Conservation (phyloP, 1,140 invertebrate genomes). For the Tenebrio molitor region DNA sequence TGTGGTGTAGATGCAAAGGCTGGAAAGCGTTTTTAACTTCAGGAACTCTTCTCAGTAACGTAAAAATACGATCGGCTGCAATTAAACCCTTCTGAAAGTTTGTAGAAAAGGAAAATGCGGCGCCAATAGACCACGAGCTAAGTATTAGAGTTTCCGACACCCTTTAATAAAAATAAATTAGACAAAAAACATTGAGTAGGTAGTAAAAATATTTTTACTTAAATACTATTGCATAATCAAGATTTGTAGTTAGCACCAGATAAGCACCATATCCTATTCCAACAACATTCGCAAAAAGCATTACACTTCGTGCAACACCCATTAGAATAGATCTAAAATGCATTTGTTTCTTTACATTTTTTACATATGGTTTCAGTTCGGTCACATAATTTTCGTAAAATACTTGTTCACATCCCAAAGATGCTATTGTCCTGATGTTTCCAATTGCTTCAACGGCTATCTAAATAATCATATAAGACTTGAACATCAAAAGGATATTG, state of each 20-base stretch:
- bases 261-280: constrained; percentile 58
- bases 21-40: constrained; percentile 64
- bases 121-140: constrained; percentile 90
- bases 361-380: constrained; percentile 65
- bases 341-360: constrained; percentile 71
- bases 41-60: constrained; percentile 73
- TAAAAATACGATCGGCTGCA: constrained; percentile 82
- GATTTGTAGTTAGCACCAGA: constrained; percentile 49
- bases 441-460: constrained; percentile 83
- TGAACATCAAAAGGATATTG: constrained; percentile 58
- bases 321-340: constrained; percentile 70
- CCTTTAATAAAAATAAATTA: constrained; percentile 65
- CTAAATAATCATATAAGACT: constrained; percentile 64
- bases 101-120: constrained; percentile 87
- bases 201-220: constrained; percentile 50
- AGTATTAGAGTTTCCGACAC: constrained; percentile 89
- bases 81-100: constrained; percentile 89
- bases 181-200: background rate
- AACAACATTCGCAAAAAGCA: constrained; percentile 57
- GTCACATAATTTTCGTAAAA: constrained; percentile 75
- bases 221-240: constrained; percentile 56
- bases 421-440: constrained; percentile 83
- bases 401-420: constrained; percentile 76
- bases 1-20: constrained; percentile 52
- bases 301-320: constrained; percentile 60